Evolutionary conservation across 1,140 invertebrate genomes (phyloP), one percentile per base, ranked within the genome.

Genomic region (Conus ventricosus): DNA sequence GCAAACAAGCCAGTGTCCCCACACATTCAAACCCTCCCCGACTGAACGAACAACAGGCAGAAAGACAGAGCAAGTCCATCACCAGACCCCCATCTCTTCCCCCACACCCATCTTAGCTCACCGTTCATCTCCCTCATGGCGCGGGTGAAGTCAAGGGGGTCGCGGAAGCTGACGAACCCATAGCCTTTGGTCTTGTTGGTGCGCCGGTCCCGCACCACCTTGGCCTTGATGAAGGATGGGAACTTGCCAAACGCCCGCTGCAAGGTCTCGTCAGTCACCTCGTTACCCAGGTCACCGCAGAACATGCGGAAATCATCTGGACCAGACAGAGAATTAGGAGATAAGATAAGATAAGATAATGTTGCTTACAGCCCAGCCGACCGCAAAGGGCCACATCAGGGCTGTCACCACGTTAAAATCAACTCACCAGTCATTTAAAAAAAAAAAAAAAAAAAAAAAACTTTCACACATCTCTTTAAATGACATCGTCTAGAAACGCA

Each of bases 141-240:
- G 93, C 97, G 97, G 67, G 99, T 98, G 93, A 99, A 99, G 95
- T 99, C 99, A 71, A 97, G 97, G 0, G 99, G 98, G 95, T 99
- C 98, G 94, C 98, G 99, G 94, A 99, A 99, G 92, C 99, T 99
- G 63, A 99, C 98, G 95, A 99, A 99, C 10, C 99, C 99, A 95
- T 99, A 99, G 11, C 99, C 99, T 96, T 99, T 99, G 81, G 98
- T 99, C 95, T 99, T 99, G 94, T 99, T 99, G 0, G 98, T 99
- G 81, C 99, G 95, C 94, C 99, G 99, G 94, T 99, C 99, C 90
- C 99, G 96, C 4, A 99, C 97, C 10, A 99, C 99, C 95, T 99
- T 99, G 0, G 99, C 99, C 94, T 97, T 97, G 93, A 97, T 96
- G 95, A 99, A 99, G 75, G 98, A 99, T 0, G 97, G 97, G 96